phyloP scores from a whole-genome alignment of 2,888 invertebrate genomes.

The Dynastes maya region DNA sequence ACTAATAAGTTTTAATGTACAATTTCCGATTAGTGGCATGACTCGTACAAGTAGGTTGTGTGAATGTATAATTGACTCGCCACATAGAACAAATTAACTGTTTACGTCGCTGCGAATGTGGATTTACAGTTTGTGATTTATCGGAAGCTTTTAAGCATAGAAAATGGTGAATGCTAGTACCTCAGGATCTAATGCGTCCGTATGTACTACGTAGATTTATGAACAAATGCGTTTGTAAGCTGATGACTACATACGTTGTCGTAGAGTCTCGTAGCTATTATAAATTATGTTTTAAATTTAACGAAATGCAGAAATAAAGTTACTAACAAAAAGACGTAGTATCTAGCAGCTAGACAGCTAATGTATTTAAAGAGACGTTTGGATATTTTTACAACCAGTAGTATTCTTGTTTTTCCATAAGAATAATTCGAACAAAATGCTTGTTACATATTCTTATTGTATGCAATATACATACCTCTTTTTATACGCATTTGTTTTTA shows the following conservation, averaged over 20 bases:
- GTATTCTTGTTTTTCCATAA: too few relatives aligned
- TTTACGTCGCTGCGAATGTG: constrained; percentile 15
- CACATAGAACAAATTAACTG: constrained; percentile 47
- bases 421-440: too few relatives aligned
- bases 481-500: too few relatives aligned
- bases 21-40: constrained; percentile 32
- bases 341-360: too few relatives aligned
- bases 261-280: background rate
- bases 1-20: constrained; percentile 36
- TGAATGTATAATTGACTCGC: constrained; percentile 31
- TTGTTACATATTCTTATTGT: too few relatives aligned
- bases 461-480: too few relatives aligned
- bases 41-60: constrained; percentile 34
- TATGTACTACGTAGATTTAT: background rate
- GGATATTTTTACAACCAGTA: too few relatives aligned
- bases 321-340: too few relatives aligned
- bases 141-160: background rate
- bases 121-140: constrained; percentile 41
- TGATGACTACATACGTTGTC: background rate
- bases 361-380: too few relatives aligned
- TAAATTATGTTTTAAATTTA: background rate
- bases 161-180: background rate
- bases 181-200: background rate
- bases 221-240: background rate
- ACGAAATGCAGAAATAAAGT: background rate